A percentile compares a stretch with the other conserved stretches of the same genome.
These are phyloP conservation scores for Dexiosoma caninum DNA, from an alignment of 2,888 invertebrate genomes.

Conservation along the genomic window DNA sequence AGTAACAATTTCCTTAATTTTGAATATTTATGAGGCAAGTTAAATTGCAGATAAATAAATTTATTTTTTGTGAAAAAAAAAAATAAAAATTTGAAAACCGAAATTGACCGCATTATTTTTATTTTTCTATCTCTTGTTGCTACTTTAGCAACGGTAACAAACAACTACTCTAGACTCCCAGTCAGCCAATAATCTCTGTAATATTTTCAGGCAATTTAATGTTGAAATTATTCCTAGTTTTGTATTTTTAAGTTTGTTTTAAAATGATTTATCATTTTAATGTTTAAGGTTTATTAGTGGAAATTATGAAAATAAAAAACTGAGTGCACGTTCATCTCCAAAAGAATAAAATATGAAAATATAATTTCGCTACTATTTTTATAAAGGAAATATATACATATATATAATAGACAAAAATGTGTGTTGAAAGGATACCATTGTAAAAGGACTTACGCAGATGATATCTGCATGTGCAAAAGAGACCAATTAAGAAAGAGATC, in stretches of 20 bases:
- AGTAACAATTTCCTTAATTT: constrained; percentile 59
- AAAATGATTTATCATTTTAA: constrained; percentile 42
- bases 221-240: background rate
- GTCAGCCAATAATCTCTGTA: constrained; percentile 17
- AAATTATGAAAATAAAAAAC: constrained; percentile 1
- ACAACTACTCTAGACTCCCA: background rate
- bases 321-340: constrained; percentile 35
- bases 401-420: too few relatives aligned
- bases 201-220: constrained; percentile 39
- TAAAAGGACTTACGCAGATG: too few relatives aligned
- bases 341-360: too few relatives aligned
- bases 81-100: constrained; percentile 20
- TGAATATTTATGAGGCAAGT: constrained; percentile 56
- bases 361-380: too few relatives aligned
- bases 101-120: constrained; percentile 48
- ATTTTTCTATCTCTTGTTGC: background rate
- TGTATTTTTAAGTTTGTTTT: constrained; percentile 16
- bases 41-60: constrained; percentile 49
- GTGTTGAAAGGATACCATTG: too few relatives aligned
- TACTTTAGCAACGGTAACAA: background rate
- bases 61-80: background rate
- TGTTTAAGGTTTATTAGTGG: constrained; percentile 36
- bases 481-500: too few relatives aligned
- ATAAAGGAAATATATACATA: too few relatives aligned
- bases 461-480: too few relatives aligned